Percentiles rank a stretch among this genome's conserved stretches.
phyloP scores from a whole-genome alignment of 2,797 vertebrate genomes.

The Salmo trutta region DNA sequence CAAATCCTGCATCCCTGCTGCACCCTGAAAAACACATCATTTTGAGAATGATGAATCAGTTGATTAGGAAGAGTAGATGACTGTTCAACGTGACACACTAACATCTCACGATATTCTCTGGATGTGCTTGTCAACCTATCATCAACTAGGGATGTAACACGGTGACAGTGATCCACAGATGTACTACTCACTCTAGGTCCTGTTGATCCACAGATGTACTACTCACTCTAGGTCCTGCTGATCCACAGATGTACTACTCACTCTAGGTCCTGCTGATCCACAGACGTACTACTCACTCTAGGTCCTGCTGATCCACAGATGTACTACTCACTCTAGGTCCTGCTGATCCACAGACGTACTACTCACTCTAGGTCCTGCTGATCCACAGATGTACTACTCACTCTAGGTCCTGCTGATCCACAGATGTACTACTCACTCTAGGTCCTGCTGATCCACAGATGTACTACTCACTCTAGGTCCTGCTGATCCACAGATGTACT shows the following conservation, averaged over 20 bases:
- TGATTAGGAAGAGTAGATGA: constrained; percentile 16
- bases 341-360: too few species aligned
- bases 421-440: constrained; percentile 78
- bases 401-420: constrained; percentile 85
- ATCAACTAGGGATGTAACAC: neutral
- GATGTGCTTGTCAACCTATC: neutral
- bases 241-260: constrained; percentile 79
- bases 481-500: neutral
- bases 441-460: constrained; percentile 81
- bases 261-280: constrained; percentile 85
- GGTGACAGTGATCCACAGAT: neutral
- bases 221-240: constrained; percentile 88
- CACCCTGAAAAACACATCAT: constrained; percentile 68
- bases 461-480: constrained; percentile 54
- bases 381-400: constrained; percentile 79
- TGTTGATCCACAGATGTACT: constrained; percentile 70
- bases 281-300: constrained; percentile 58
- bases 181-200: constrained; percentile 65
- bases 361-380: constrained; percentile 88
- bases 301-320: neutral
- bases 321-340: too few species aligned
- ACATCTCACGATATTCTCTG: neutral
- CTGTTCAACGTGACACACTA: neutral
- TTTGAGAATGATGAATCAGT: neutral
- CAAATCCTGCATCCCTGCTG: constrained; percentile 71